Conservation (phyloP, 2,888 invertebrate genomes). For the Molorchus minor region DNA sequence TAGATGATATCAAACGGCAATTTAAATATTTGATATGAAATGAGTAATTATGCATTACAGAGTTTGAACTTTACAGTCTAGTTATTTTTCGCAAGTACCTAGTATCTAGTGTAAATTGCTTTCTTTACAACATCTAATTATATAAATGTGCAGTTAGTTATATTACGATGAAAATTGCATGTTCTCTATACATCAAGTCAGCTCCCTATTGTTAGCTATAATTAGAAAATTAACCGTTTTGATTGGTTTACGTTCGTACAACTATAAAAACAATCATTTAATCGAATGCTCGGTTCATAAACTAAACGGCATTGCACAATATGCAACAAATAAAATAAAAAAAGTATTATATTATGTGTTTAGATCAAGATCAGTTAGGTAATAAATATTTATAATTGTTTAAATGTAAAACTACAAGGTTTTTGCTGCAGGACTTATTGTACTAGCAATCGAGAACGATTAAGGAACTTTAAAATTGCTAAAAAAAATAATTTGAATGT, state of each 20-base stretch:
- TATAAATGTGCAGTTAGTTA: constrained; percentile 23
- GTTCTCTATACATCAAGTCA: constrained; percentile 3
- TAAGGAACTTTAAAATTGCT: no score
- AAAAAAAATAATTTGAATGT: no score
- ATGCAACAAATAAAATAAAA: no score
- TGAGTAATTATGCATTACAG: constrained; percentile 11
- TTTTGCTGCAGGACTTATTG: no score
- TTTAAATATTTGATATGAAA: constrained; percentile 12
- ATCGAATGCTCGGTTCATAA: no score
- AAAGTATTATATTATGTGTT: no score
- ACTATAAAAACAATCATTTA: not conserved
- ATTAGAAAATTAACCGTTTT: constrained; percentile 13
- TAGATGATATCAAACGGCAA: constrained; percentile 4
- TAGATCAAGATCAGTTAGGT: no score
- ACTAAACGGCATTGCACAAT: no score
- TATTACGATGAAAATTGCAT: constrained; percentile 14
- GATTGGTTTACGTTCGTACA: not conserved
- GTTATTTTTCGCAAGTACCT: constrained; percentile 22
- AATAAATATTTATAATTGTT: no score
- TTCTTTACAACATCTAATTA: constrained; percentile 18
- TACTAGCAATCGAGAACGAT: no score
- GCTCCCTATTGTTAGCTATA: constrained; percentile 5
- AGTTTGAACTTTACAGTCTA: constrained; percentile 25
- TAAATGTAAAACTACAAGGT: no score
- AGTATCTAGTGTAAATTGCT: constrained; percentile 23